Conservation (phyloP, 30 jellyfish, hydroid and myxozoan species). For the Catostylus mosaicus region DNA sequence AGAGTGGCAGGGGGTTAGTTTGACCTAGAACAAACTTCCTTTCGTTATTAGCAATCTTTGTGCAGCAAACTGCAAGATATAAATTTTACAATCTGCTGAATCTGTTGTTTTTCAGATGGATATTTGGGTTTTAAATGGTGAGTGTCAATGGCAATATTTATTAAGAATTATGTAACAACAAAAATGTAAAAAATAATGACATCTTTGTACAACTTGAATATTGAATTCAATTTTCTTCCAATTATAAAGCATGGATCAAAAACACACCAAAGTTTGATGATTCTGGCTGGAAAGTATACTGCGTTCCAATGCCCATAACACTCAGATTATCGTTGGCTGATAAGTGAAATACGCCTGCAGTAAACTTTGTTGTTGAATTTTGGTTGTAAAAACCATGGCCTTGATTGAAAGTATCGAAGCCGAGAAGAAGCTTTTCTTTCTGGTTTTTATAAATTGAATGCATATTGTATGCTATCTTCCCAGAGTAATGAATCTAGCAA, state of each 20-base stretch:
- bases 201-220: neutral
- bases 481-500: constrained; percentile 50
- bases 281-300: neutral
- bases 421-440: constrained; percentile 3
- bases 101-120: neutral
- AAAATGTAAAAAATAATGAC: too few relatives aligned
- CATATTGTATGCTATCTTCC: constrained; percentile 1
- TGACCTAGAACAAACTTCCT: too few relatives aligned
- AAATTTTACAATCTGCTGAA: neutral
- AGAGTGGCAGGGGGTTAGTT: too few relatives aligned
- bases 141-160: neutral
- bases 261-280: constrained; percentile 30
- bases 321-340: constrained; percentile 5
- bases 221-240: neutral
- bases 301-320: constrained; percentile 14
- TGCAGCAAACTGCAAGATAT: neutral
- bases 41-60: too few relatives aligned
- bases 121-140: neutral
- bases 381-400: neutral
- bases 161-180: too few relatives aligned
- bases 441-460: constrained; percentile 29
- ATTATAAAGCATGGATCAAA: neutral
- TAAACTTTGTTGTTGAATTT: constrained; percentile 15
- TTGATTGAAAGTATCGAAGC: constrained; percentile 21
- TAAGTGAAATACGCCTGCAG: constrained; percentile 38